Evolutionary conservation across 2,888 invertebrate species (phyloP).

Genomic region (Ennomos erosarius): DNA sequence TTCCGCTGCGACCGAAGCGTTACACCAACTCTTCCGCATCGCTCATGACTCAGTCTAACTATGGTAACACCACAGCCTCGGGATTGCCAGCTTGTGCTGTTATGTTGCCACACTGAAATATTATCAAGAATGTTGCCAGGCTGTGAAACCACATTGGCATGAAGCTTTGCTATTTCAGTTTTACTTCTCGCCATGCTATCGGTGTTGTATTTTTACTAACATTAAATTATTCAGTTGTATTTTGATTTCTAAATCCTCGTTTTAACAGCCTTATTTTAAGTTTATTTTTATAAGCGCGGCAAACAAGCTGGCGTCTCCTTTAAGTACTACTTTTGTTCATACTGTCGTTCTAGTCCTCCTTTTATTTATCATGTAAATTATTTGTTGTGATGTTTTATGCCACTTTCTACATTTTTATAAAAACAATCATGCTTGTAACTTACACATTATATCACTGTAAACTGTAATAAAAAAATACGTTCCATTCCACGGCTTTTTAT

Average conservation of each 20-base stretch:
- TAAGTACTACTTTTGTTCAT: too few relatives aligned
- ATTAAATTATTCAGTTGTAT: background rate
- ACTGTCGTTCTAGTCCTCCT: too few relatives aligned
- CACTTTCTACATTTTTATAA: too few relatives aligned
- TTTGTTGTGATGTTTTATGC: too few relatives aligned
- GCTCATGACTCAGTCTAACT: slow-evolving; percentile 78
- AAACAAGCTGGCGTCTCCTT: too few relatives aligned
- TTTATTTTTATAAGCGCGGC: background rate
- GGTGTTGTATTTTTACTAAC: too few relatives aligned
- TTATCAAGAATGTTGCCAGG: slow-evolving; percentile 35
- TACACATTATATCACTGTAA: too few relatives aligned
- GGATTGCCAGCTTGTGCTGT: slow-evolving; percentile 53
- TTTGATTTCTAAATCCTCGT: background rate
- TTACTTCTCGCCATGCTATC: too few relatives aligned
- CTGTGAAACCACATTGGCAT: slow-evolving; percentile 23
- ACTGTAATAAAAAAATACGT: too few relatives aligned
- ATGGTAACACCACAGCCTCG: slow-evolving; percentile 65
- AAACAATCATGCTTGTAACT: too few relatives aligned
- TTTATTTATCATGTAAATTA: too few relatives aligned
- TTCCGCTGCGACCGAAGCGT: slow-evolving; percentile 68
- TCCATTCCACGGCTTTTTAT: too few relatives aligned
- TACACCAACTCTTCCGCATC: slow-evolving; percentile 54
- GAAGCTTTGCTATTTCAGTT: slow-evolving; percentile 5
- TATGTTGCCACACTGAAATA: slow-evolving; percentile 35
- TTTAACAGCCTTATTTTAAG: background rate